A percentile compares a stretch with the other conserved stretches of the same genome.
Conservation (phyloP, 2,113 vertebrate species). For the Eubucco bourcierii region DNA sequence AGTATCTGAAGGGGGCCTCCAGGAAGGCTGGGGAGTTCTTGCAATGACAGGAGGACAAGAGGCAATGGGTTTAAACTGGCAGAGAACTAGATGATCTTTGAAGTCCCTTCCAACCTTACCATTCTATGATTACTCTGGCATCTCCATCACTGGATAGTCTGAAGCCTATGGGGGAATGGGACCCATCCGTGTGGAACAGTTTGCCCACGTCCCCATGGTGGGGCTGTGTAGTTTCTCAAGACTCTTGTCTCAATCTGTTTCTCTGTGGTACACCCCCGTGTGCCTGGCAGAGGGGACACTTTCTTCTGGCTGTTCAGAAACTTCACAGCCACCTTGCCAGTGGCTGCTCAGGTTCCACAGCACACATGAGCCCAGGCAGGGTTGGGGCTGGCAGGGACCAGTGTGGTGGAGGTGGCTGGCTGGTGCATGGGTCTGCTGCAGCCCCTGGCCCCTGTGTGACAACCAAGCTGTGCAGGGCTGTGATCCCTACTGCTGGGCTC, state of each 20-base stretch:
- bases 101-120: too few relatives aligned
- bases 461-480: neutral
- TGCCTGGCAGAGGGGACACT: neutral
- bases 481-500: neutral
- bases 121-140: neutral
- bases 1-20: too few relatives aligned
- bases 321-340: fast-evolving
- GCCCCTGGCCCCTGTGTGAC: fast-evolving
- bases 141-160: neutral
- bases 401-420: neutral
- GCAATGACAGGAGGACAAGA: too few relatives aligned
- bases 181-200: fast-evolving
- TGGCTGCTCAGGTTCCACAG: neutral
- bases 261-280: fast-evolving
- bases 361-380: fast-evolving
- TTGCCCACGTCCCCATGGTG: neutral
- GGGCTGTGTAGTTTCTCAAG: neutral
- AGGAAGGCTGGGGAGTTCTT: too few relatives aligned
- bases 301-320: neutral
- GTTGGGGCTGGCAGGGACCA: neutral
- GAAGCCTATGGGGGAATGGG: neutral
- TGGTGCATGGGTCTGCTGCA: neutral
- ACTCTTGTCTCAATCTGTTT: neutral
- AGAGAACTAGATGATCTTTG: too few relatives aligned
- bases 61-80: too few relatives aligned